These are phyloP conservation scores for Drosophila sordidula DNA, from an alignment of 2,888 invertebrate genomes.

Conservation along the genomic window DNA sequence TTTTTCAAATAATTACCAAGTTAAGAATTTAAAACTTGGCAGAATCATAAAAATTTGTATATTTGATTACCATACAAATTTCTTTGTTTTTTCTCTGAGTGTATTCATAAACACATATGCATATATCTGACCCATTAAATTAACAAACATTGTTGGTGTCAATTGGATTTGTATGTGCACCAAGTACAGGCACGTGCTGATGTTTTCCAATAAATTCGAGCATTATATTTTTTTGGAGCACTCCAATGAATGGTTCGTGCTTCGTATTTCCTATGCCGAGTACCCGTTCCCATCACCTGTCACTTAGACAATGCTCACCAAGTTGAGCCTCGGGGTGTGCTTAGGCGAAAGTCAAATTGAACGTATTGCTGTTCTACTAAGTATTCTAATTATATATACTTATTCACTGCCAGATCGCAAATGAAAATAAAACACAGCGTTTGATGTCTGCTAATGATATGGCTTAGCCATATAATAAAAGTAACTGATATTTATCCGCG, in stretches of 20 bases:
- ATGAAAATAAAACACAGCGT: not conserved
- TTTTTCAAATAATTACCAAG: too few relatives aligned
- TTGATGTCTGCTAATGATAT: constrained; percentile 4
- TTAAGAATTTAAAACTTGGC: too few relatives aligned
- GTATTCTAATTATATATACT: constrained; percentile 7
- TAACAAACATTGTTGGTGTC: constrained; percentile 31
- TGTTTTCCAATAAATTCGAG: constrained; percentile 25
- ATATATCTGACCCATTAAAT: constrained; percentile 32
- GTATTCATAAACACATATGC: constrained; percentile 1
- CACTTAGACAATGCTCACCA: constrained; percentile 21
- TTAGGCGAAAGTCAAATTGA: not conserved
- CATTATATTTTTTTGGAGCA: not conserved
- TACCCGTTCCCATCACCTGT: constrained; percentile 1
- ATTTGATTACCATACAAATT: too few relatives aligned
- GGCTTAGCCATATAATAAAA: constrained; percentile 1
- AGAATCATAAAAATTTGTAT: too few relatives aligned
- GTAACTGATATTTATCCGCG: constrained; percentile 1
- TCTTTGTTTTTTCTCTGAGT: not conserved
- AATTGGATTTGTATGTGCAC: constrained; percentile 8
- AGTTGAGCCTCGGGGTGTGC: not conserved
- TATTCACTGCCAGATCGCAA: not conserved
- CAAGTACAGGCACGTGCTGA: constrained; percentile 3
- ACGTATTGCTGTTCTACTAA: not conserved
- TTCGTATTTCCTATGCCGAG: not conserved
- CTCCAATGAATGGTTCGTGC: constrained; percentile 11